Base-by-base conservation (phyloP, 2,797 vertebrate genomes). In the Scyliorhinus canicula region DNA sequence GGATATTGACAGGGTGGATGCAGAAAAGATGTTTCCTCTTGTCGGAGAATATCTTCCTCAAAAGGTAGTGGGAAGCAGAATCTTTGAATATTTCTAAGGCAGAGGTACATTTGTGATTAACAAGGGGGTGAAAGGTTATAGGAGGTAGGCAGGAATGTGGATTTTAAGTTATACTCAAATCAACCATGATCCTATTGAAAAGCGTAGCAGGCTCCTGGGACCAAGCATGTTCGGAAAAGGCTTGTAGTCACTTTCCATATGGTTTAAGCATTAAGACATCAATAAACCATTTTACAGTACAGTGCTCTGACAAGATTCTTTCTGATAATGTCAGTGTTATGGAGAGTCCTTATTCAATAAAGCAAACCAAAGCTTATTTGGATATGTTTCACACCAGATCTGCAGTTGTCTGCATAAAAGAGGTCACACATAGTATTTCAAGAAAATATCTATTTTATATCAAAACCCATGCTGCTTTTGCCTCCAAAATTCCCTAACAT, bases 341-440 rank as follows among this genome's bases (percentile, higher is more conserved):
- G 90, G 90, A 93, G 21, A 67, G 21, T 63, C 55, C 86, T 35
- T 90, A 50, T n/a, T n/a, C 35, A 90, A 90, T 57, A 47, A 93
- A 14, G 0, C 28, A 67, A 4, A 28, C n/a, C 3, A 65, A 21
- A 26, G 31, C 16, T 60, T 90, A 44, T 21, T 12, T 93, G 57
- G 55, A 9, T 47, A 93, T 31, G 24, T 47, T 67, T 67, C 90
- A 90, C 55, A 63, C 24, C 14, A 65, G 16, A 65, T 67, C n/a
- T 65, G 40, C 8, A 93, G n/a, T 40, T 93, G 90, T 40, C n/a
- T 67, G 26, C 24, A 44, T 44, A 47, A 67, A 47, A 93, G 35
- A 60, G n/a, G 90, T 24, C 24, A 60, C 60, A 47, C 11, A 19
- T 44, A 93, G 16, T 26, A 91, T 40, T 91, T 60, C 31, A 31